Evolutionary conservation across 2,888 invertebrate genomes (phyloP), one percentile per base, ranked within the genome.

Genomic region (Chesias legatella): DNA sequence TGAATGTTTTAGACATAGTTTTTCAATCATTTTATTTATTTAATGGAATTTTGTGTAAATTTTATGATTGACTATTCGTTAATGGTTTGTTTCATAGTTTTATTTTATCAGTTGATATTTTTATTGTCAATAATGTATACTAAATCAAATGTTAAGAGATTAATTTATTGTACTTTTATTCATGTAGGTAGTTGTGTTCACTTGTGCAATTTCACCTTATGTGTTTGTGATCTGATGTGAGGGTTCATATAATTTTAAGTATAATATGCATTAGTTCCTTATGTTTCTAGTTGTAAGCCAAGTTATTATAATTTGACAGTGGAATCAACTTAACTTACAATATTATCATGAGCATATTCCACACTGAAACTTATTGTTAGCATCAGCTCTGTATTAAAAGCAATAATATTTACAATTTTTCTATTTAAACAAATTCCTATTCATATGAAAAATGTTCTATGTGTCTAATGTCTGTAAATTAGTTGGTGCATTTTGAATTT

Each of bases 141-240:
- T 74, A 72, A 71, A 76, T 73, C 58, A 73, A 74, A 61, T 73
- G 68, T 68, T 63, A 59, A 73, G 85, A 86, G 86, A 85, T 86
- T 88, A 84, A 84, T 81, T 85, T 88, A 84, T 81, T 82, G 67
- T 79, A 73, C 74, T 68, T 73, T 67, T 70, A 73, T 73, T 65
- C 63, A 60, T 54, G 67, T 73, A 60, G 50, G 75, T 80, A 81
- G 74, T 75, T 72, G 77, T 78, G 74, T 82, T 81, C 71, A 78
- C 65, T 77, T 69, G 78, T 83, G 80, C 83, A 83, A 83, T 81
- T 78, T 73, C 73, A 80, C 73, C 69, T 73, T 55, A 67, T 70
- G 75, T 79, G 79, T 83, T 81, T 83, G 86, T 84, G 88, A 88
- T 88, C 86, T 84, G 84, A 85, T 79, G 80, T 73, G 72, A 76